These are phyloP conservation scores for Campoplex capitator DNA, from an alignment of 2,888 invertebrate genomes.

Conservation along the genomic window DNA sequence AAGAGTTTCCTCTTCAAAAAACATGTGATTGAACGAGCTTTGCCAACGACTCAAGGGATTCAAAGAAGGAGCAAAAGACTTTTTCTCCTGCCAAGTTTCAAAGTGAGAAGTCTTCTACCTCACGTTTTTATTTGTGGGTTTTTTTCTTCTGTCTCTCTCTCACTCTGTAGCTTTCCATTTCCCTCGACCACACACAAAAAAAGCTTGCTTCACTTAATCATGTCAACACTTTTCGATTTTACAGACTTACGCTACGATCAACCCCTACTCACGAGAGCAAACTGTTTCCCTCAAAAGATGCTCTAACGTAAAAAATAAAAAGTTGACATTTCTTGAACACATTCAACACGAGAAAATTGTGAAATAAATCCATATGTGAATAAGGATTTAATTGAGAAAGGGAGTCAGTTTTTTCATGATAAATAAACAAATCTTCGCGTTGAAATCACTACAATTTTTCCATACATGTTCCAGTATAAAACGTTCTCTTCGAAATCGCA, in stretches of 20 bases:
- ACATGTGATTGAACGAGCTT: constrained; percentile 46
- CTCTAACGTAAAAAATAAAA: background rate
- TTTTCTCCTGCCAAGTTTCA: background rate
- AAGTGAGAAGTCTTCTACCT: constrained; percentile 23
- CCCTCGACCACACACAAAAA: background rate
- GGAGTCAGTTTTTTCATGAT: background rate
- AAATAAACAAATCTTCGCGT: background rate
- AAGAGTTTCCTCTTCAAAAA: constrained; percentile 5
- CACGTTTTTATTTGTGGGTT: background rate
- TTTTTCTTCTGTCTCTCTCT: constrained; percentile 9
- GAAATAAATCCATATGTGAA: background rate
- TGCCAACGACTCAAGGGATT: background rate
- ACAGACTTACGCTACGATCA: background rate
- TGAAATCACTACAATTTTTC: background rate
- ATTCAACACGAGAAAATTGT: background rate
- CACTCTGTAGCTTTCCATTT: constrained; percentile 2
- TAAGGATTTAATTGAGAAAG: background rate
- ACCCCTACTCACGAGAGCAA: background rate
- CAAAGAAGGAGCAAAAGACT: constrained; percentile 18
- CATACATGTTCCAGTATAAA: background rate
- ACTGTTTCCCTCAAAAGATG: background rate
- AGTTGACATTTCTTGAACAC: background rate
- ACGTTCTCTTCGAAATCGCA: background rate
- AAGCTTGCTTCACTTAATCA: constrained; percentile 29
- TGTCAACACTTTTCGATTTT: constrained; percentile 26